phyloP scores from a whole-genome alignment of 2,888 invertebrate genomes.

The Masnerella sp. region DNA sequence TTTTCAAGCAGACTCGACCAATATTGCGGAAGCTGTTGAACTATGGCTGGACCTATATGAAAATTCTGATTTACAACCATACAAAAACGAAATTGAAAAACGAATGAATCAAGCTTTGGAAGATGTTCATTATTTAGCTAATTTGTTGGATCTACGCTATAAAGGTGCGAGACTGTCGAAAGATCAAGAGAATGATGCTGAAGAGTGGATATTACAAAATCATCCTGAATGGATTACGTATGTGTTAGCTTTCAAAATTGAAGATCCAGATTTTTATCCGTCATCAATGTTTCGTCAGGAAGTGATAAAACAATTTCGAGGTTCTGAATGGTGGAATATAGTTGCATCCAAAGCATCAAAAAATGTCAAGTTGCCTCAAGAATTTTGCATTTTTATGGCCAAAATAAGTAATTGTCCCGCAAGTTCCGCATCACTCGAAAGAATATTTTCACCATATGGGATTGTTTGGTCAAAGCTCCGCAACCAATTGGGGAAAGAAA shows the following conservation, averaged over 20 bases:
- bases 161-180: conserved; percentile 5
- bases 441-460: conserved; percentile 27
- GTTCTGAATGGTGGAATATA: conserved; percentile 24
- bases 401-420: conserved; percentile 22
- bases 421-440: conserved; percentile 21
- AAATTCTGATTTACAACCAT: conserved; percentile 4
- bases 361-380: conserved; percentile 1
- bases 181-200: conserved; percentile 23
- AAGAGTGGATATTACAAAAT: conserved; percentile 5
- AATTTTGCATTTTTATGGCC: conserved; percentile 20
- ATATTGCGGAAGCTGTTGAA: conserved; percentile 27
- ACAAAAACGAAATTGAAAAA: conserved; percentile 2
- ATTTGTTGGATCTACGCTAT: conserved; percentile 16
- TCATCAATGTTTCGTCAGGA: conserved; percentile 12
- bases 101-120: conserved; percentile 19
- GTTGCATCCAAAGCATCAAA: conserved; percentile 12
- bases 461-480: conserved; percentile 22
- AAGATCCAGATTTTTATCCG: conserved; percentile 21
- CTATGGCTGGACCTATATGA: conserved; percentile 24
- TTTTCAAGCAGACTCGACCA: conserved; percentile 19
- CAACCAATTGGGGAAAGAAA: conserved; percentile 24
- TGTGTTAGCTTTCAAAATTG: conserved; percentile 13
- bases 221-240: conserved; percentile 13
- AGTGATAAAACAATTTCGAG: conserved; percentile 11
- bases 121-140: conserved; percentile 19